Conservation (phyloP, 2,797 vertebrate species). For the Macroramphosus scolopax region DNA sequence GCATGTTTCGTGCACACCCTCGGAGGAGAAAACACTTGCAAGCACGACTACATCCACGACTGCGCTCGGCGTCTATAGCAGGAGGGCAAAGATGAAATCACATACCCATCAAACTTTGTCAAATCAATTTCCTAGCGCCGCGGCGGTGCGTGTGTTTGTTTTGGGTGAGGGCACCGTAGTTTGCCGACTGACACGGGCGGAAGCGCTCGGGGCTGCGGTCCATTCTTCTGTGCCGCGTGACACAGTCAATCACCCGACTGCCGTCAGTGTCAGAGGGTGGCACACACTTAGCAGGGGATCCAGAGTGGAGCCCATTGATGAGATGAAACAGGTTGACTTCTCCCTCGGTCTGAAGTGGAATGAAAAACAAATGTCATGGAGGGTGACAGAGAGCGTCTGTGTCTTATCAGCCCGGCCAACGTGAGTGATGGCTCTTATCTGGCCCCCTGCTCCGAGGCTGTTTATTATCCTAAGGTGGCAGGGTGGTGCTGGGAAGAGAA, state of each 20-base stretch:
- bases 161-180: slow-evolving; percentile 7
- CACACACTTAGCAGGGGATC: slow-evolving; percentile 68
- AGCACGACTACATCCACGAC: slow-evolving; percentile 10
- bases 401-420: slow-evolving; percentile 77
- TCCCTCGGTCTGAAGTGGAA: slow-evolving; percentile 76
- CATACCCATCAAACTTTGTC: slow-evolving; percentile 11
- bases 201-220: slow-evolving; percentile 33
- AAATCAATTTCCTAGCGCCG: slow-evolving; percentile 1
- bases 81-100: slow-evolving; percentile 10
- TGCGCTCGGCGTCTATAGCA: not conserved
- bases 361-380: slow-evolving; percentile 80
- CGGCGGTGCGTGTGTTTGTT: slow-evolving; percentile 5
- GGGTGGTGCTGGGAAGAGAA: slow-evolving; percentile 74
- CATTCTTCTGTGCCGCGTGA: slow-evolving; percentile 56
- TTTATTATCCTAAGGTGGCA: slow-evolving; percentile 82
- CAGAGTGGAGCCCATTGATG: slow-evolving; percentile 68
- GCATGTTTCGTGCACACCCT: slow-evolving; percentile 28
- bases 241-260: slow-evolving; percentile 67
- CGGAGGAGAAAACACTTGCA: slow-evolving; percentile 10
- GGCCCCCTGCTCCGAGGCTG: slow-evolving; percentile 75
- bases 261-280: slow-evolving; percentile 73
- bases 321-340: slow-evolving; percentile 79
- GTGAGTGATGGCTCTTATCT: slow-evolving; percentile 82
- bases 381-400: slow-evolving; percentile 80
- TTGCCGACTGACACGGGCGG: slow-evolving; percentile 33